Evolutionary conservation across 2,113 vertebrate species (phyloP), one percentile per base, ranked within the genome.

Genomic region (Puffinus mauretanicus): DNA sequence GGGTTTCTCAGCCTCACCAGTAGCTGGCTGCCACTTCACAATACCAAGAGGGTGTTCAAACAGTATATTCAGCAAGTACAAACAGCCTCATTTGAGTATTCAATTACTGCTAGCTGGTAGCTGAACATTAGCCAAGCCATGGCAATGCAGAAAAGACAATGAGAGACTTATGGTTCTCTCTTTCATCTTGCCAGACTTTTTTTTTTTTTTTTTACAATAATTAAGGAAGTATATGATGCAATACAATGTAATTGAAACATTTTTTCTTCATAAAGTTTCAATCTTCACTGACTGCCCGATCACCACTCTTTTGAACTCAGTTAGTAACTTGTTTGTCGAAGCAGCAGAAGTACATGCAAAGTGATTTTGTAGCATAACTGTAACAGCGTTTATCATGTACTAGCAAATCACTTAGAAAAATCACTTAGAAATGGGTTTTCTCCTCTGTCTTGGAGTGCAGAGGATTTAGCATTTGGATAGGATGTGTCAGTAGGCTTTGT

Each of bases 1-100:
- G 65, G 52, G 61, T 65, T 91, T 94, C 77, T 82, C 66, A 93
- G 2, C 29, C 69, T 82, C 65, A 47, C 83, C 72, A 79, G 77
- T 78, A 94, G 69, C 57, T 95, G 77, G 13, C 91, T 96, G 52
- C 36, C 20, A 40, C 65, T 94, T 84, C 38, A 55, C 44, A 79
- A 26, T 36, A 61, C 36, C 52, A 76, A 82, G 36, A 81, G 38
- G 52, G 5, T 78, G 64, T 94, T 94, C 52, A 89, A 89, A 70
- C 30, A 84, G 51, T 55, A 22, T 30, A 76, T 86, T 64, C 83
- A 91, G 67, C 81, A 95, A 91, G 73, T 84, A 84, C n/a, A 76
- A 86, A 34, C 73, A 75, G 47, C 42, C 51, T 78, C 25, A 51
- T 88, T 47, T 75, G 58, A 52, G 40, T 69, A 61, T 93, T 69